Conservation (phyloP, 2,113 vertebrate species). For the Myotis lucifugus region DNA sequence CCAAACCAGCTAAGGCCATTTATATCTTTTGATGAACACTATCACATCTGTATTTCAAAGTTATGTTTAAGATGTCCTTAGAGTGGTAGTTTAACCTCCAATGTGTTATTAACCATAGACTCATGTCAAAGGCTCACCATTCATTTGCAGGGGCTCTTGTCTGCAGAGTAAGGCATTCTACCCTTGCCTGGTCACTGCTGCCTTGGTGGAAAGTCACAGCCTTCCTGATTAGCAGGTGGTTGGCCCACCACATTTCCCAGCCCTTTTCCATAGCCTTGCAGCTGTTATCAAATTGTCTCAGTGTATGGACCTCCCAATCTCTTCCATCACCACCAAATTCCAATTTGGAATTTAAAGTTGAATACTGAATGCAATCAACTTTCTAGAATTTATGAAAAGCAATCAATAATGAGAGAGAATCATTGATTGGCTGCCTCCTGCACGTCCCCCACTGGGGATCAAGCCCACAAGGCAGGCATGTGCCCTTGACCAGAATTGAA, state of each 20-base stretch:
- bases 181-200: not conserved
- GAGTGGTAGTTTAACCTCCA: not conserved
- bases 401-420: too few relatives aligned
- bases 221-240: not conserved
- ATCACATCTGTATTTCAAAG: not conserved
- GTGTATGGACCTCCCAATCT: not conserved
- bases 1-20: not conserved
- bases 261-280: not conserved
- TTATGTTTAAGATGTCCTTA: not conserved
- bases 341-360: slow-evolving; percentile 22
- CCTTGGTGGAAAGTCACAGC: not conserved
- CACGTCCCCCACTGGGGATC: too few relatives aligned
- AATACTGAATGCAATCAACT: not conserved
- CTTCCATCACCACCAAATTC: not conserved
- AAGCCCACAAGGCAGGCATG: too few relatives aligned
- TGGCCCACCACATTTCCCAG: not conserved
- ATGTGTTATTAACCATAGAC: not conserved
- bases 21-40: not conserved
- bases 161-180: not conserved
- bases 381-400: slow-evolving; percentile 16
- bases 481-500: too few relatives aligned
- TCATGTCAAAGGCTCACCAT: not conserved
- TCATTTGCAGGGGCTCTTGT: not conserved
- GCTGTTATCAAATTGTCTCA: not conserved
- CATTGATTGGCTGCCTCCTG: too few relatives aligned